Evolutionary conservation across 2,797 vertebrate species (phyloP).

Genomic region (Melopsittacus undulatus): DNA sequence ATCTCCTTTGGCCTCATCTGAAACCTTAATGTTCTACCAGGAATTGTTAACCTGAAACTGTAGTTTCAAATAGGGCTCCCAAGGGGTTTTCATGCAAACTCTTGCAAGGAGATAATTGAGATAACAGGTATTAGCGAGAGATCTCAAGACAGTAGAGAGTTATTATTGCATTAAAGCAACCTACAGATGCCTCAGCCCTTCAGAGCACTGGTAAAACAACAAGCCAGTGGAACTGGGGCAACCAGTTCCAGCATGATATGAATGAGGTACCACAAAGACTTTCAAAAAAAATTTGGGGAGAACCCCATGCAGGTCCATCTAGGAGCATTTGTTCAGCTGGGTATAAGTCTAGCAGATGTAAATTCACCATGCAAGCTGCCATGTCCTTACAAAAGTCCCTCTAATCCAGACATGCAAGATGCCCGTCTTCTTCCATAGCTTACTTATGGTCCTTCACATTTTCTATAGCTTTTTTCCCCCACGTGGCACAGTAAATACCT

Average conservation of each 20-base stretch:
- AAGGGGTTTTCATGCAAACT: neutral
- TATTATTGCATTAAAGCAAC: neutral
- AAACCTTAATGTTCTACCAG: neutral
- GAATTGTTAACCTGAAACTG: neutral
- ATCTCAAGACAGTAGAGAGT: neutral
- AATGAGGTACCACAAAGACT: neutral
- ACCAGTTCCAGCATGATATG: neutral
- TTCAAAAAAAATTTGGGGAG: neutral
- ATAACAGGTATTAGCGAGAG: neutral
- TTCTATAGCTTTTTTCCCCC: neutral
- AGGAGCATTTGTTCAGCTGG: neutral
- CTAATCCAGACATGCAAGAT: neutral
- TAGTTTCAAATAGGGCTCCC: neutral
- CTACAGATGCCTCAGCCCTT: neutral
- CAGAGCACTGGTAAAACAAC: neutral
- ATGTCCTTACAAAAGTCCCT: neutral
- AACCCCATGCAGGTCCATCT: neutral
- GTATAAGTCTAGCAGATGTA: neutral
- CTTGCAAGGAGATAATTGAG: neutral
- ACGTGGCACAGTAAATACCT: neutral
- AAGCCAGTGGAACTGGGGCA: neutral
- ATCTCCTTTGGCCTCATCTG: neutral
- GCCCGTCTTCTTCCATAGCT: neutral
- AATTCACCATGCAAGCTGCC: neutral
- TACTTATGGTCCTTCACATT: neutral